phyloP scores from a whole-genome alignment of 2,888 invertebrate genomes.

The Tolmerus cingulatus region DNA sequence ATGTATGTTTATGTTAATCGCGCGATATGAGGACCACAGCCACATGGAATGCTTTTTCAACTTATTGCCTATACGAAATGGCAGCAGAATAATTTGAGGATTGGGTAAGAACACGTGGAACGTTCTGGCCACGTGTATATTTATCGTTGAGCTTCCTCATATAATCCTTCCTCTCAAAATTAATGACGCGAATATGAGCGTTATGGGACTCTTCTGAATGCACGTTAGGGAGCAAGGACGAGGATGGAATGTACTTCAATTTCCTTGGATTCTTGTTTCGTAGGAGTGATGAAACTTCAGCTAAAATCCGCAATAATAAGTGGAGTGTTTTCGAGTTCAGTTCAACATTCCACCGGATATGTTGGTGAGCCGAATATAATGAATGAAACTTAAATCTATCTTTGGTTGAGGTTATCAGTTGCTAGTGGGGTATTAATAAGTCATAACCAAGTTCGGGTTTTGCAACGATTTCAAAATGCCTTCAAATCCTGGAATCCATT shows the following conservation, averaged over 20 bases:
- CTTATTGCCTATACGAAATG: neutral
- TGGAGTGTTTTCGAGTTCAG: neutral
- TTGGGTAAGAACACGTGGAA: neutral
- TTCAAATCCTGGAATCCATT: neutral
- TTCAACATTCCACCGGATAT: neutral
- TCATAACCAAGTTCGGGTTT: neutral
- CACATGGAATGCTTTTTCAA: constrained; percentile 4
- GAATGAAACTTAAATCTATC: neutral
- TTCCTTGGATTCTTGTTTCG: neutral
- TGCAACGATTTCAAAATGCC: neutral
- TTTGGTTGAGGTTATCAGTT: neutral
- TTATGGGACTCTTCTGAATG: neutral
- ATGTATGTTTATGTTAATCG: neutral
- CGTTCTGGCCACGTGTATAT: neutral
- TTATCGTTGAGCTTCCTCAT: neutral
- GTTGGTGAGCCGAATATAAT: neutral
- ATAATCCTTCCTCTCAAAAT: constrained; percentile 8
- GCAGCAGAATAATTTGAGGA: neutral
- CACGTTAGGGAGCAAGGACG: neutral
- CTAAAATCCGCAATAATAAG: neutral
- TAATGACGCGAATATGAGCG: constrained; percentile 14
- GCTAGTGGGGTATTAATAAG: neutral
- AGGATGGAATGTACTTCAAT: neutral
- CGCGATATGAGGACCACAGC: neutral
- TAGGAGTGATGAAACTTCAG: constrained; percentile 4